Base-by-base conservation (phyloP, 2,888 invertebrate genomes). In the Synergus laeviventris region DNA sequence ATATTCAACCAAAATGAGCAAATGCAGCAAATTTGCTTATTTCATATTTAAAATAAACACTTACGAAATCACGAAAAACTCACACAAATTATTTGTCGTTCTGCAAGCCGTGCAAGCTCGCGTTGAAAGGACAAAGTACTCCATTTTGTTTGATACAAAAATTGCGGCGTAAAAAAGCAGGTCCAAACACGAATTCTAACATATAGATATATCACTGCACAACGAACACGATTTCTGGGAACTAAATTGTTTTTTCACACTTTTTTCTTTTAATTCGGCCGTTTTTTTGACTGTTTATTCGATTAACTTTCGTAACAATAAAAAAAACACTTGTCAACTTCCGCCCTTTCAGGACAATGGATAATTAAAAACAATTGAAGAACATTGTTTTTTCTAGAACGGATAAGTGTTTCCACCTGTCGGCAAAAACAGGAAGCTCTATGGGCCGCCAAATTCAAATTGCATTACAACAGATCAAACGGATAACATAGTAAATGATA, bases 1-100 rank as follows among this genome's bases (percentile, higher is more conserved):
- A 54, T 54, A n/a, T 89, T 45, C 77, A 4, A 31, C 86, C 5
- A 89, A 86, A 82, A 77, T 79, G 3, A 81, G 82, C 21, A 78
- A 77, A 18, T 21, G 39, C 18, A 39, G 76, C 38, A 54, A n/a
- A 49, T 49, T n/a, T 49, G n/a, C n/a, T 2, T 1, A 9, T 9
- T n/a, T 49, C n/a, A 9, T 2, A 49, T 49, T 9, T 31, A n/a
- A n/a, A n/a, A 49, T 8, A 49, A 49, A 49, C 9, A 2, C n/a
- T 49, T 49, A 2, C 49, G n/a, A 18, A 49, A 18, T 49, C 9
- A 49, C n/a, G 7, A 49, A 16, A 49, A 49, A 18, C 49, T 49
- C 0, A 8, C 9, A 49, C n/a, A 49, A n/a, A 9, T n/a, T n/a
- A n/a, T 18, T 49, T 1, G n/a, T n/a, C n/a, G 2, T 49, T 49